Percentiles rank a stretch among this genome's conserved stretches.
These are phyloP conservation scores for Leptodactylus fuscus DNA, from an alignment of 2,113 vertebrate genomes.

Conservation along the genomic window DNA sequence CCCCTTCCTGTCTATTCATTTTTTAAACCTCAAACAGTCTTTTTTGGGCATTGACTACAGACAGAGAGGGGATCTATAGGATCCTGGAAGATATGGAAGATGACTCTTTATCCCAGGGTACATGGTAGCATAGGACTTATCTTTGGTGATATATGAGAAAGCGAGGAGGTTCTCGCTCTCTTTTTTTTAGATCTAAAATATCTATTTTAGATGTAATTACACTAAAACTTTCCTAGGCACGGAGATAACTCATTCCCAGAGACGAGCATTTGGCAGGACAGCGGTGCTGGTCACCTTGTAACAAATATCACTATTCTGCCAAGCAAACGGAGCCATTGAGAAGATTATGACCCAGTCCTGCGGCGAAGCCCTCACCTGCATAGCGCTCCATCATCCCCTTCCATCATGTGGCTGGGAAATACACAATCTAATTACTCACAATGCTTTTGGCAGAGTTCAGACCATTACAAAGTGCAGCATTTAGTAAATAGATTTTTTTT, in stretches of 20 bases:
- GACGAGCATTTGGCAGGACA: slow-evolving; percentile 9
- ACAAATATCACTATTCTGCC: background rate
- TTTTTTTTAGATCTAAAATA: no score
- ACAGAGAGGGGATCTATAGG: no score
- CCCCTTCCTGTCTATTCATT: no score
- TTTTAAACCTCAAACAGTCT: no score
- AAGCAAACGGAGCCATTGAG: background rate
- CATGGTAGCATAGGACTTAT: no score
- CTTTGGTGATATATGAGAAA: no score
- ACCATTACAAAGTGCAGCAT: slow-evolving; percentile 19
- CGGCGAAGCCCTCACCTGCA: background rate
- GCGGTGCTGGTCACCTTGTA: slow-evolving; percentile 17
- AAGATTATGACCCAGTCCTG: slow-evolving; percentile 26
- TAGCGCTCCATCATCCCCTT: background rate
- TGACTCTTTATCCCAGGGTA: no score
- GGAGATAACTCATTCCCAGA: background rate
- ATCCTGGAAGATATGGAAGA: no score
- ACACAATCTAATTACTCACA: slow-evolving; percentile 33
- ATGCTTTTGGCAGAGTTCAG: slow-evolving; percentile 20
- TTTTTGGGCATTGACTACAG: no score
- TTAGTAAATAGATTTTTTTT: slow-evolving; percentile 27
- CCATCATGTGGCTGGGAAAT: slow-evolving; percentile 26
- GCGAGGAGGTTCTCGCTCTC: no score
- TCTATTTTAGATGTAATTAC: no score
- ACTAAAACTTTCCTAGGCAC: no score